These are phyloP conservation scores for Andrena minutula DNA, from an alignment of 2,888 invertebrate species.

Conservation along the genomic window DNA sequence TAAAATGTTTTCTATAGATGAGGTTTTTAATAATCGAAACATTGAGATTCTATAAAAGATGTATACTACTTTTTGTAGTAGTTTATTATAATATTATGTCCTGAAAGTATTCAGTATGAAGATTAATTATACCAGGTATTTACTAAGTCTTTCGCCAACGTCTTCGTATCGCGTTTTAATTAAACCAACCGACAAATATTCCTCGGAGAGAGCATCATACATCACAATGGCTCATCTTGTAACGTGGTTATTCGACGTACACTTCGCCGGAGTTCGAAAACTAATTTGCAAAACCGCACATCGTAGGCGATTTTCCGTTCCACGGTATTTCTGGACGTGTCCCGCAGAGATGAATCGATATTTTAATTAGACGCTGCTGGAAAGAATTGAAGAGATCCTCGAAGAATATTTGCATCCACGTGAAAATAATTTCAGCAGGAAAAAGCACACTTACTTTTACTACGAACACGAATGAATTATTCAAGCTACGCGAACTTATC, in stretches of 20 bases:
- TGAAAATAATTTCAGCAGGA: background rate
- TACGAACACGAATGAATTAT: background rate
- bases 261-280: constrained; percentile 4
- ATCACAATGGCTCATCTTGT: constrained; percentile 20
- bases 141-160: background rate
- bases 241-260: constrained; percentile 16
- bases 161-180: background rate
- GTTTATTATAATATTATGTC: too few species aligned
- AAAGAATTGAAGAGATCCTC: background rate
- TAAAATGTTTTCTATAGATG: too few species aligned
- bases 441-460: background rate
- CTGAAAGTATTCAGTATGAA: background rate
- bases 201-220: background rate
- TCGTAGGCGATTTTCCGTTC: background rate
- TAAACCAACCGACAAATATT: constrained; percentile 9
- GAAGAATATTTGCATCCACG: background rate
- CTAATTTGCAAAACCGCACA: constrained; percentile 11
- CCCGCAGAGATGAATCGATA: background rate
- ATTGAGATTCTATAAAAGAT: too few species aligned
- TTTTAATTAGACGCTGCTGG: background rate
- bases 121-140: background rate
- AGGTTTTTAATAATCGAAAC: too few species aligned
- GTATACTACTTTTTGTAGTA: too few species aligned
- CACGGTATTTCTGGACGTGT: background rate
- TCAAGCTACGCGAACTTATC: background rate